Base-by-base conservation (phyloP, 2,797 vertebrate species). In the Cuculus canorus region DNA sequence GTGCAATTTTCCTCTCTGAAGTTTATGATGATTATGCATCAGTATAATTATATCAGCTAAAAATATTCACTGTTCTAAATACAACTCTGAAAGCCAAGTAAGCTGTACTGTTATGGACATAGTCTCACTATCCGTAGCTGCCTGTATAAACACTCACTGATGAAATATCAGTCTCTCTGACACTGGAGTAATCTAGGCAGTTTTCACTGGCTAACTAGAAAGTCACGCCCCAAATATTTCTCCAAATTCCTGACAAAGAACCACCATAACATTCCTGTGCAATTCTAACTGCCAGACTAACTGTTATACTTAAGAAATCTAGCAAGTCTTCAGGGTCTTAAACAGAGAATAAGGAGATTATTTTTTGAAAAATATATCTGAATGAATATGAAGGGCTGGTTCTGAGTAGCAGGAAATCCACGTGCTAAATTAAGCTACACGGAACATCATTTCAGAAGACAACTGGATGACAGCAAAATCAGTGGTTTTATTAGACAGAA, bases 11-110 rank as follows among this genome's bases (percentile, higher is more conserved):
- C 71, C 52, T 78, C 66, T 76, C 84, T 90, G 70, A 77, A 92
- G 91, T 92, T 72, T 83, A 86, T 8, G 13, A 86, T 69, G 86
- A 92, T 96, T 92, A 86, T 90, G 70, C 60, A 90, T 91, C 88
- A 90, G 66, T 66, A 84, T 64, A 91, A 86, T 90, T 80, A 71
- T 28, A 76, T 65, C 1, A 0, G 70, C 87, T 92, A 92, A 90
- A 93, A 93, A 92, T 95, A 96, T 60, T 86, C 66, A 45, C 69
- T 76, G 52, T 83, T 93, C 63, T 73, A 91, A 93, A 89, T 6
- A 66, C 32, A 43, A 37, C 28, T 47, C 37, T 57, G 87, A 94
- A 94, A 88, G 82, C 59, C 80, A 93, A 94, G 79, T 77, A 91
- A 81, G 77, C 69, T 93, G 65, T 61, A 81, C 64, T 72, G 80